A percentile compares a stretch with the other conserved stretches of the same genome.
These are phyloP conservation scores for Synanthedon myopaeformis DNA, from an alignment of 2,888 invertebrate genomes.

Conservation along the genomic window DNA sequence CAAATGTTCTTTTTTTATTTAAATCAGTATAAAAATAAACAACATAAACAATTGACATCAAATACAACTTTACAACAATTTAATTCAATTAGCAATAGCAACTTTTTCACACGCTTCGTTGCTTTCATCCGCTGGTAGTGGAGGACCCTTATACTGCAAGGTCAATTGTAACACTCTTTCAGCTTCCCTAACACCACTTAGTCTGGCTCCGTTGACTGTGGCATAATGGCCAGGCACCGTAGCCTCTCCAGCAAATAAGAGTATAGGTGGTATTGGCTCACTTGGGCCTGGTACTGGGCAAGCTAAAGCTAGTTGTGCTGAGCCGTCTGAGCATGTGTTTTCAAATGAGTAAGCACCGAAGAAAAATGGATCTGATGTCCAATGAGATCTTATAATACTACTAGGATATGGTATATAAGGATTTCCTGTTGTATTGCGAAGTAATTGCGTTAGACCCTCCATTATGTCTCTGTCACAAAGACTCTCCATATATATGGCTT, in stretches of 20 bases:
- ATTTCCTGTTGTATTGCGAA: conserved; percentile 73
- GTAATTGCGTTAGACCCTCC: conserved; percentile 72
- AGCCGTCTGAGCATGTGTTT: conserved; percentile 40
- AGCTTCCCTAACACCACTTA: conserved; percentile 84
- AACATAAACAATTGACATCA: too few species aligned
- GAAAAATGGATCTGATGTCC: conserved; percentile 80
- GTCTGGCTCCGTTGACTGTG: conserved; percentile 81
- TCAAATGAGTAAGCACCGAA: conserved; percentile 77
- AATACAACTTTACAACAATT: not conserved
- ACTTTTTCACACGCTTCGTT: not conserved
- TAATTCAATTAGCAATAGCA: not conserved
- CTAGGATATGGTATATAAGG: conserved; percentile 75
- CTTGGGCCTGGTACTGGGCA: conserved; percentile 75
- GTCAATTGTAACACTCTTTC: conserved; percentile 77
- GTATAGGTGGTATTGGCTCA: conserved; percentile 73
- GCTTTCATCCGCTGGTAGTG: conserved; percentile 20
- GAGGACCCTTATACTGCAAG: conserved; percentile 58
- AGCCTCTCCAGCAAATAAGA: conserved; percentile 87
- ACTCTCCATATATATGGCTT: conserved; percentile 75
- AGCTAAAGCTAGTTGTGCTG: conserved; percentile 63
- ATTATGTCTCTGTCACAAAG: conserved; percentile 76
- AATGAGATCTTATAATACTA: conserved; percentile 75
- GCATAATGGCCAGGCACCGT: conserved; percentile 79
- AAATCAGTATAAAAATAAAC: too few species aligned
- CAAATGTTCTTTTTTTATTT: too few species aligned